phyloP scores from a whole-genome alignment of 2,888 invertebrate species.

The Eurois occulta region DNA sequence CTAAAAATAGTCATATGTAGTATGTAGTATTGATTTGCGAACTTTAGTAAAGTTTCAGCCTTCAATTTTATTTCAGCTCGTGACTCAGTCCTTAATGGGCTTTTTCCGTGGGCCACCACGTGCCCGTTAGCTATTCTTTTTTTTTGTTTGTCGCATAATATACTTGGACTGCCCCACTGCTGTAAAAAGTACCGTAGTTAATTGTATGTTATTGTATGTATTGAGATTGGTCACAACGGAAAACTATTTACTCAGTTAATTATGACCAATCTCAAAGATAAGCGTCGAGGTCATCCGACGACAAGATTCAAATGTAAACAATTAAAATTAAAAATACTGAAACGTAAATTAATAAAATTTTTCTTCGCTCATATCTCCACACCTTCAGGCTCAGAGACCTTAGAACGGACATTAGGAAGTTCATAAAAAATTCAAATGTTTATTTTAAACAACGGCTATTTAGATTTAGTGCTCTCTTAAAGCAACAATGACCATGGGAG shows the following conservation, averaged over 20 bases:
- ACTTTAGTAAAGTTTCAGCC: background rate
- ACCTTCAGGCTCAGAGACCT: constrained; percentile 60
- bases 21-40: constrained; percentile 3
- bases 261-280: background rate
- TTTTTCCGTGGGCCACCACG: constrained; percentile 26
- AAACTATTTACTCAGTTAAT: background rate
- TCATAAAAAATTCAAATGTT: constrained; percentile 64
- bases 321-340: constrained; percentile 40
- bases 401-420: constrained; percentile 67
- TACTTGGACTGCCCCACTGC: background rate
- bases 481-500: constrained; percentile 63
- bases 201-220: background rate
- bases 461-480: constrained; percentile 62
- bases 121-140: constrained; percentile 1
- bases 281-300: background rate
- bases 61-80: constrained; percentile 11
- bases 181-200: background rate
- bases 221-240: background rate
- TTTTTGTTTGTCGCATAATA: no score
- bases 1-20: constrained; percentile 12
- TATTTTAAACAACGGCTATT: constrained; percentile 64
- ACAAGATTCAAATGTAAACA: constrained; percentile 19
- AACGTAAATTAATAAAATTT: constrained; percentile 48
- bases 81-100: constrained; percentile 16
- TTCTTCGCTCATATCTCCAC: constrained; percentile 43